Conservation (phyloP, 2,113 vertebrate species). For the Zapornia atra region DNA sequence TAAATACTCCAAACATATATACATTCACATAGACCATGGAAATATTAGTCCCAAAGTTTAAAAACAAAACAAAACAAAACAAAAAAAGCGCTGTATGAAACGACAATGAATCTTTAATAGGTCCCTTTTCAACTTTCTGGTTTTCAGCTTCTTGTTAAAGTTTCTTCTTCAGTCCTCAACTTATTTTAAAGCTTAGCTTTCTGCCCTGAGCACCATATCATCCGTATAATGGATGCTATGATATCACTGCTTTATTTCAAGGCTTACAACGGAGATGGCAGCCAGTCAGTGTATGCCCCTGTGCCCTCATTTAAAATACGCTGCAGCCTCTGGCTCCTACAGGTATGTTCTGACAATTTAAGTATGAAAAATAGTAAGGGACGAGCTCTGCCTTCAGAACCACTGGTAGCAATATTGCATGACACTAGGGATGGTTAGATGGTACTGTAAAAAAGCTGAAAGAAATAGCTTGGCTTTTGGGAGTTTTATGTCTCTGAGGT, state of each 20-base stretch:
- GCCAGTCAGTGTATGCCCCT: neutral
- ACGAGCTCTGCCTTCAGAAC: constrained; percentile 46
- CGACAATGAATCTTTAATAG: neutral
- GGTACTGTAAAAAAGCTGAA: constrained; percentile 51
- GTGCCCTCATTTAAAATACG: constrained; percentile 33
- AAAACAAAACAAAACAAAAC: too few species aligned
- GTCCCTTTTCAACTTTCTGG: neutral
- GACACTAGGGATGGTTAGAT: neutral
- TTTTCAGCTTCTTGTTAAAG: neutral
- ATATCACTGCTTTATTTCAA: neutral
- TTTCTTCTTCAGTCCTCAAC: neutral
- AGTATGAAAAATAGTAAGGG: constrained; percentile 20
- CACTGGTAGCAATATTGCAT: neutral
- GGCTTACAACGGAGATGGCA: neutral
- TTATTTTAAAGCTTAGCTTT: neutral
- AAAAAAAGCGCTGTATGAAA: neutral
- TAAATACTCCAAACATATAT: neutral
- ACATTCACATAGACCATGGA: neutral
- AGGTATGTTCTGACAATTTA: constrained; percentile 31
- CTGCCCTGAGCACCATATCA: neutral
- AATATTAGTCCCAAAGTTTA: neutral
- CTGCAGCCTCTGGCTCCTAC: neutral
- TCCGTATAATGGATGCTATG: neutral
- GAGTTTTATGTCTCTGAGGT: constrained; percentile 66
- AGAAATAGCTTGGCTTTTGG: constrained; percentile 61